phyloP scores from a whole-genome alignment of 1,140 invertebrate species.

The Stratiolaelaps scimitus region DNA sequence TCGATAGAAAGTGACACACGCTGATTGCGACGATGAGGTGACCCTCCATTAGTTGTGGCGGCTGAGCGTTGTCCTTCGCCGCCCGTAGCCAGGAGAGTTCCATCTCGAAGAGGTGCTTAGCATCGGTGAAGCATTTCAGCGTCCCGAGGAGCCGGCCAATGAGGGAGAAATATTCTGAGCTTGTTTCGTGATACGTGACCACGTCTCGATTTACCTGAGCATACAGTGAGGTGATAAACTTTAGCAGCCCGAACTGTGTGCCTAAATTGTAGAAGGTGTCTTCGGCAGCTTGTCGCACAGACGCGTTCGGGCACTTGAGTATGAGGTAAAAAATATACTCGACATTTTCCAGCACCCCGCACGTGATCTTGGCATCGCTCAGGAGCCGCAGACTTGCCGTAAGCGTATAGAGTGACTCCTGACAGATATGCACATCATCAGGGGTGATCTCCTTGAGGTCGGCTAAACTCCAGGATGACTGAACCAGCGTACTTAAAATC shows the following conservation, averaged over 20 bases:
- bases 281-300: constrained; percentile 9
- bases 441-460: not conserved
- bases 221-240: constrained; percentile 17
- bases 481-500: not conserved
- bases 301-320: constrained; percentile 17
- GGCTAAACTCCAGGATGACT: constrained; percentile 6
- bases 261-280: constrained; percentile 16
- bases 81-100: constrained; percentile 18
- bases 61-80: not conserved
- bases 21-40: constrained; percentile 23
- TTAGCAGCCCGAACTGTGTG: not conserved
- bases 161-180: constrained; percentile 4
- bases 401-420: constrained; percentile 23
- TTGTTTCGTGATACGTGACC: not conserved
- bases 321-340: constrained; percentile 22
- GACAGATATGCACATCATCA: constrained; percentile 22
- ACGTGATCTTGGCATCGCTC: not conserved
- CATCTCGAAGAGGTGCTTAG: constrained; percentile 12
- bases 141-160: constrained; percentile 1
- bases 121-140: constrained; percentile 3
- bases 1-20: constrained; percentile 26
- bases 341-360: constrained; percentile 8
- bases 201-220: constrained; percentile 13
- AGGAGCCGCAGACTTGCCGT: constrained; percentile 7
- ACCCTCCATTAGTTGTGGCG: not conserved